phyloP scores from a whole-genome alignment of 2,113 vertebrate genomes.

The Thunnus maccoyii region DNA sequence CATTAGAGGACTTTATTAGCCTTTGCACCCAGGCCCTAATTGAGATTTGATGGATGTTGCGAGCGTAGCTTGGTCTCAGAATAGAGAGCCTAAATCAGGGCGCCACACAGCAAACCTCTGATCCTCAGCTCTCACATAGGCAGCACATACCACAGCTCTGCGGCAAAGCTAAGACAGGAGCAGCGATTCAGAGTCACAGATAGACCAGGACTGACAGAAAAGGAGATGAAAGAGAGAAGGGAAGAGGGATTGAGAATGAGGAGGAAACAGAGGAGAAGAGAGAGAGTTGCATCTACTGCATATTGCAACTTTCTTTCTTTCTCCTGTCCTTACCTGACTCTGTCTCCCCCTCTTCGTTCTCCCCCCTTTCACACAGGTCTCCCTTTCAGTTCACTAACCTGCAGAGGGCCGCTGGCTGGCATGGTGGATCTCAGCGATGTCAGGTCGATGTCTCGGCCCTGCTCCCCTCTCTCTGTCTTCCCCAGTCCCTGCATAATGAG shows the following conservation, averaged over 20 bases:
- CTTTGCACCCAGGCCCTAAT: conserved; percentile 74
- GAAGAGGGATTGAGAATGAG: not conserved
- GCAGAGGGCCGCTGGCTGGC: conserved; percentile 77
- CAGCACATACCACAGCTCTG: conserved; percentile 73
- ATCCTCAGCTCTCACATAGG: conserved; percentile 70
- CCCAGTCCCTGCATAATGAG: conserved; percentile 78
- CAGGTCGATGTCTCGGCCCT: conserved; percentile 79
- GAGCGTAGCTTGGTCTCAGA: conserved; percentile 55
- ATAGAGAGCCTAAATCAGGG: conserved; percentile 39
- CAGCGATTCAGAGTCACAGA: conserved; percentile 41
- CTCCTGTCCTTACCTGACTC: not conserved
- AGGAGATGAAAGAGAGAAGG: conserved; percentile 22
- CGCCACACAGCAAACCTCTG: conserved; percentile 54
- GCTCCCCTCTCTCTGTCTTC: conserved; percentile 78
- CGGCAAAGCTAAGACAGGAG: conserved; percentile 60
- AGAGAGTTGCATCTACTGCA: not conserved
- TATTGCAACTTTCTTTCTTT: not conserved
- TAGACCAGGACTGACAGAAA: conserved; percentile 22
- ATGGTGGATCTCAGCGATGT: conserved; percentile 82
- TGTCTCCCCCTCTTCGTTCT: not conserved
- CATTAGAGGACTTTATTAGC: conserved; percentile 59
- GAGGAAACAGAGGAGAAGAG: not conserved
- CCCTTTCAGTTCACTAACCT: conserved; percentile 69
- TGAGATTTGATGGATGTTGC: conserved; percentile 76
- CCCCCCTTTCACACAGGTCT: not conserved